Evolutionary conservation across 1,140 invertebrate genomes (phyloP).

Genomic region (Tetramorium simillimum): DNA sequence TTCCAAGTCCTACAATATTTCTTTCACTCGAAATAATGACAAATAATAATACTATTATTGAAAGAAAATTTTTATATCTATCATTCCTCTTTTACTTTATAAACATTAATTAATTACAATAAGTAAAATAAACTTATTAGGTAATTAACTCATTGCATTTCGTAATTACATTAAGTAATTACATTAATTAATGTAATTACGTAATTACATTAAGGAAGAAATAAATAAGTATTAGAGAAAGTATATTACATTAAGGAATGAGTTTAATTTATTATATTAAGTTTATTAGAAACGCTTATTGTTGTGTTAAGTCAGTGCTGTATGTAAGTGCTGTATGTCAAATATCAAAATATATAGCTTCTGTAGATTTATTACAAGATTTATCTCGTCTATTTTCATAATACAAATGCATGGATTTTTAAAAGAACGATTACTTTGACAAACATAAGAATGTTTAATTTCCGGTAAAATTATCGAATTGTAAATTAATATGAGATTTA

Average conservation of each 20-base stretch:
- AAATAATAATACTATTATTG: too few relatives aligned
- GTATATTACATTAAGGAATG: neutral
- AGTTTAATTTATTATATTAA: neutral
- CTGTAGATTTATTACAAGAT: too few relatives aligned
- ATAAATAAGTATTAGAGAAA: too few relatives aligned
- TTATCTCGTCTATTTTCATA: slow-evolving; percentile 2
- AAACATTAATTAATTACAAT: neutral
- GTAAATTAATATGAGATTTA: neutral
- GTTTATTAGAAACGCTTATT: neutral
- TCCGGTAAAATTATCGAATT: neutral
- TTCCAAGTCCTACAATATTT: neutral
- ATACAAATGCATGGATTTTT: neutral
- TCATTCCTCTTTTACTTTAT: too few relatives aligned
- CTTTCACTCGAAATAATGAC: too few relatives aligned
- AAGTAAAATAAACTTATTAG: neutral
- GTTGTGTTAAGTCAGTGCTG: neutral
- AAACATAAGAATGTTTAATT: neutral
- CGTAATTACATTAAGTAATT: neutral
- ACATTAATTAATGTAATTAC: too few relatives aligned
- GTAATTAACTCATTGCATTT: too few relatives aligned
- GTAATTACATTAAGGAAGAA: too few relatives aligned
- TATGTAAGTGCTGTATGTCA: neutral
- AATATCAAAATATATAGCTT: neutral
- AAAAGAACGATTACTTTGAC: neutral
- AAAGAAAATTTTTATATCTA: too few relatives aligned